Evolutionary conservation across 1,140 invertebrate species (phyloP), one percentile per base, ranked within the genome.

Genomic region (Drosophila sulfurigaster): DNA sequence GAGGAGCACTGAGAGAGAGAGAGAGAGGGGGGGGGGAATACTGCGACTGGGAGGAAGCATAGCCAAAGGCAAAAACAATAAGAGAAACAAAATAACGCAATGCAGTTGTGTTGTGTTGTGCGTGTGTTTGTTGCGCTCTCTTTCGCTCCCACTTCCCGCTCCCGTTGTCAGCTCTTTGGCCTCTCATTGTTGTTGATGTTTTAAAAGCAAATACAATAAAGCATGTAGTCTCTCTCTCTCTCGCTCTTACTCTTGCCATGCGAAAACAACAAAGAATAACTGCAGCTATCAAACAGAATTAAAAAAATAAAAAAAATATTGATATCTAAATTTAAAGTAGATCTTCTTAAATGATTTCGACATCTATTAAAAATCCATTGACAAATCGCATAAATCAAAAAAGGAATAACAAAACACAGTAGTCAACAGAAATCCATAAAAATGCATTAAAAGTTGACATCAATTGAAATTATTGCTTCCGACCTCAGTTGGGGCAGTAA

Each of bases 151-250:
- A 11, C 28, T 35, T 30, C 5, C 13, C 13, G 10, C 2, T 32
- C 25, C 3, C 11, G 11, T 32, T 32, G 30, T 32, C 30, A 32
- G 5, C 30, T 32, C 35, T 38, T 3, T 10, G 35, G 6, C 35
- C 35, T 10, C 51, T 32, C 5, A 85, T 81, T 87, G 76, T 86
- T 85, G 82, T 87, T 86, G 82, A 82, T 87, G 82, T 71, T 83
- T 76, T 57, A 79, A 83, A 67, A 79, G 72, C 78, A 85, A 83
- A 83, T 69, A 83, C 81, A 87, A 82, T 78, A 86, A 68, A 78
- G 70, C 79, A 81, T 81, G 69, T 75, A 70, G 59, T 58, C 59
- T 62, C 11, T 8, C 68, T 58, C 58, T 57, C 62, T 65, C 32
- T 35, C 35, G 2, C 35, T 38, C 7, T 38, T 8, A 8, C 35